Evolutionary conservation across 64 coral and sea anemone species (phyloP).

Genomic region (Acropora yongei): DNA sequence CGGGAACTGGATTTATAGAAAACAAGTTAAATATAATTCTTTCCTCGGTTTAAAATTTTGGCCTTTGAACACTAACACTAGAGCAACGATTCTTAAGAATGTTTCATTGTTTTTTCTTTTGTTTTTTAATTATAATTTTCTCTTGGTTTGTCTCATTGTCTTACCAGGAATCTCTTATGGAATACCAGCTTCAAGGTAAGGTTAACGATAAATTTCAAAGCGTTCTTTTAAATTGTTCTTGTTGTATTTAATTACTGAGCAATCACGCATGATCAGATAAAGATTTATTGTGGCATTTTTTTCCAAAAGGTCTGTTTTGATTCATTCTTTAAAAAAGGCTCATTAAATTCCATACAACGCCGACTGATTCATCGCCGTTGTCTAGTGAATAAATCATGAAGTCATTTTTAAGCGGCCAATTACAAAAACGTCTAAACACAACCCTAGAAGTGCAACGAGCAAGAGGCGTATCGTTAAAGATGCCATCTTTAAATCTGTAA

Average conservation of each 20-base stretch:
- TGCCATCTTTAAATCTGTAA: no score
- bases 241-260: background rate
- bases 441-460: background rate
- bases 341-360: background rate
- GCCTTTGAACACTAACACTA: no score
- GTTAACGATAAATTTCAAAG: background rate
- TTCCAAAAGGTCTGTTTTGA: background rate
- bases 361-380: background rate
- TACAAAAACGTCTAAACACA: background rate
- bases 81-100: background rate
- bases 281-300: background rate
- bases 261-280: background rate
- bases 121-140: no score
- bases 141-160: background rate
- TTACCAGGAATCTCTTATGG: background rate
- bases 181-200: slow-evolving; percentile 24
- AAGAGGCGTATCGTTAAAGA: no score
- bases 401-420: background rate
- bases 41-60: no score
- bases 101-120: background rate
- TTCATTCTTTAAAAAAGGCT: background rate
- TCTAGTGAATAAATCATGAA: background rate
- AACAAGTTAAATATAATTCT: no score
- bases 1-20: no score
- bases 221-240: background rate